phyloP scores from a whole-genome alignment of 2,797 vertebrate genomes.

The Tenualosa thibaudeaui region DNA sequence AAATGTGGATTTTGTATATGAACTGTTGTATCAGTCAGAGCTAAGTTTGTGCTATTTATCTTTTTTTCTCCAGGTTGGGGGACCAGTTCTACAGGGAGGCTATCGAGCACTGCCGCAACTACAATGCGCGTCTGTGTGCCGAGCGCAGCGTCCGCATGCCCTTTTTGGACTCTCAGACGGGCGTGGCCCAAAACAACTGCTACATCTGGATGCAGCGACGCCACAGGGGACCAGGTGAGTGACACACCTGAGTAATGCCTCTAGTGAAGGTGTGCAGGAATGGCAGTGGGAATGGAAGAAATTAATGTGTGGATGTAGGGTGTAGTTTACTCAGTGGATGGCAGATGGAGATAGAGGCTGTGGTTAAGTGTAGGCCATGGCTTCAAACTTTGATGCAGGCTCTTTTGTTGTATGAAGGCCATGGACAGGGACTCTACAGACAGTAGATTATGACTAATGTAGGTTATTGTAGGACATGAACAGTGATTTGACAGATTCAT shows the following conservation, averaged over 20 bases:
- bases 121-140: constrained; percentile 91
- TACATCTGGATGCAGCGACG: constrained; percentile 99
- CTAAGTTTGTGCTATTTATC: background rate
- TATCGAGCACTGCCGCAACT: constrained; percentile 95
- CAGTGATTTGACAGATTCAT: background rate
- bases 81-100: constrained; percentile 98
- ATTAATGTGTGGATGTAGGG: background rate
- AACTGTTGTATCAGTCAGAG: background rate
- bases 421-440: background rate
- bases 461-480: background rate
- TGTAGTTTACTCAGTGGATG: background rate
- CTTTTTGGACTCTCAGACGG: constrained; percentile 94
- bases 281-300: background rate
- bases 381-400: background rate
- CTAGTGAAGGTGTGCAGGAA: background rate
- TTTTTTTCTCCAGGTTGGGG: constrained; percentile 78
- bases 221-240: constrained; percentile 90
- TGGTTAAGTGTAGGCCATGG: background rate
- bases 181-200: constrained; percentile 98
- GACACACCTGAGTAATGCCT: background rate
- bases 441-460: background rate
- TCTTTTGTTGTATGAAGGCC: background rate
- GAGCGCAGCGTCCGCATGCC: constrained; percentile 93
- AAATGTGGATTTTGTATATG: background rate
- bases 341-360: background rate